Evolutionary conservation across 1,140 invertebrate species (phyloP), one percentile per base, ranked within the genome.

Genomic region (Solen grandis): DNA sequence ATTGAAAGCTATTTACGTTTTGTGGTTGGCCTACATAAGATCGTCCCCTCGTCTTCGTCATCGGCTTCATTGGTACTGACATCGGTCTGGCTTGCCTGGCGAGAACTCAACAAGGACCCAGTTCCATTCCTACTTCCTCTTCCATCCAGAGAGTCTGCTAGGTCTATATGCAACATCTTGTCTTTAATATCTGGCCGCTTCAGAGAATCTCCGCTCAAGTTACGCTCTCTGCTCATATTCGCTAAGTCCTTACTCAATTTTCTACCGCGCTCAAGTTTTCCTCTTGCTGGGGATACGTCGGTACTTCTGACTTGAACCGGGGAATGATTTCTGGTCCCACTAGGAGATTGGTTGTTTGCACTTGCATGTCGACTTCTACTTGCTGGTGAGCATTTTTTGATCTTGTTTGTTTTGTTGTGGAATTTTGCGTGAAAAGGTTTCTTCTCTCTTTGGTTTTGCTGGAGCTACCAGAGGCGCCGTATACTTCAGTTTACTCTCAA

Each of bases 401-500:
- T 46, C 41, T 10, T 19, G 19, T 46, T 46, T 19, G 41, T 10
- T 19, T 46, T 8, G 19, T 19, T 46, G 41, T 19, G 41, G 41
- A 46, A 10, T 10, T 46, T 46, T 19, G 19, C 41, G 19, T 46
- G 8, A 46, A 19, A 19, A 19, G 41, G 19, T 19, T 10, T 46
- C 8, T 46, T 19, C 41, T 46, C 19, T 46, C 41, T 46, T 46
- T 3, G 75, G 63, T 60, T 78, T 85, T n/a, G n/a, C n/a, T 0
- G 55, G 27, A 0, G 55, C 27, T 29, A 81, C 70, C 3, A 81
- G 33, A 16, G 84, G 80, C 10, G 84, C 74, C 16, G 76, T 78
- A 13, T 88, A 81, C 62, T 86, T 86, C 33, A 91, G 81, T 57
- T 88, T 89, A 69, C 89, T 90, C 62, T 90, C 89, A 13, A 91